Percentiles rank a stretch among this genome's conserved stretches.
Evolutionary conservation across 2,113 vertebrate genomes (phyloP).

Genomic region (Neolamprologus falcicula): DNA sequence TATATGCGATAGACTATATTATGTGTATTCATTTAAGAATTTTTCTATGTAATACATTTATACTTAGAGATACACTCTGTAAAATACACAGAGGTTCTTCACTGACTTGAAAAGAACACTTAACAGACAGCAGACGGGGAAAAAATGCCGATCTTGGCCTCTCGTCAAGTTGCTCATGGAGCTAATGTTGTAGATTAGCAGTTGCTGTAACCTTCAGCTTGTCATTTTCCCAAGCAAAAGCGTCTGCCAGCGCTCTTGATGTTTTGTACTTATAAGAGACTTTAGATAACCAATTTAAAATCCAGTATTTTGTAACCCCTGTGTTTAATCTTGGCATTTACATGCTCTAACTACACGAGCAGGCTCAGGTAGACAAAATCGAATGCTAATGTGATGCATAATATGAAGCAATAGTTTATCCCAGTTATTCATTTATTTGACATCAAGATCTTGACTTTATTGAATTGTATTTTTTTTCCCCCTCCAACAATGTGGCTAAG

Average conservation of each 20-base stretch:
- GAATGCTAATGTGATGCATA: neutral
- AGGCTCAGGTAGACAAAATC: neutral
- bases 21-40: neutral
- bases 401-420: neutral
- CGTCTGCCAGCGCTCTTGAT: neutral
- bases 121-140: neutral
- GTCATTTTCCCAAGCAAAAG: neutral
- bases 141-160: neutral
- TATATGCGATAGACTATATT: neutral
- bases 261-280: neutral
- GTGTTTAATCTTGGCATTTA: neutral
- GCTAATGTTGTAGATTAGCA: neutral
- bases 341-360: neutral
- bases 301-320: neutral
- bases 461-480: neutral
- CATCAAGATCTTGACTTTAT: neutral
- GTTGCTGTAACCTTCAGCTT: neutral
- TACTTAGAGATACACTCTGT: neutral
- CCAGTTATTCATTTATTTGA: neutral
- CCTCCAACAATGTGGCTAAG: neutral
- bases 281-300: neutral
- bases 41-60: neutral
- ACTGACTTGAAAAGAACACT: neutral
- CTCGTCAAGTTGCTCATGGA: neutral
- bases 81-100: neutral